These are phyloP conservation scores for Pitta sordida DNA, from an alignment of 2,113 vertebrate species.

Conservation along the genomic window DNA sequence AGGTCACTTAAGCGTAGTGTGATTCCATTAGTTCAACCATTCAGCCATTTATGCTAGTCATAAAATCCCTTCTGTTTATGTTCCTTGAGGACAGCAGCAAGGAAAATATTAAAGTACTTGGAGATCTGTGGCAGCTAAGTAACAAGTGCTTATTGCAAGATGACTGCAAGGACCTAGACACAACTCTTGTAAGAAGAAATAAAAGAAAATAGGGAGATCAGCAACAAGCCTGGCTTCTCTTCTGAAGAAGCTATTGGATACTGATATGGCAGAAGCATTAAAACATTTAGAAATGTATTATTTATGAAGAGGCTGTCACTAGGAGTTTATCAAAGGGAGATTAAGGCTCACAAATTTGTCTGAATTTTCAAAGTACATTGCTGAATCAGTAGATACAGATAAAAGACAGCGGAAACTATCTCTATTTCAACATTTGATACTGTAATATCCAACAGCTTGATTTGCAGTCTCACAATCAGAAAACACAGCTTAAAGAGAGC, in stretches of 20 bases:
- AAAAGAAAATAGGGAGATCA: background rate
- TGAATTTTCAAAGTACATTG: background rate
- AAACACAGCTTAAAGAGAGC: background rate
- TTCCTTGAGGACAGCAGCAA: background rate
- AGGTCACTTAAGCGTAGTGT: background rate
- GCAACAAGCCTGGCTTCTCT: background rate
- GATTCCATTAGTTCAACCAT: background rate
- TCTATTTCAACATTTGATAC: background rate
- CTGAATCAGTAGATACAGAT: background rate
- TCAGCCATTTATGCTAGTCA: background rate
- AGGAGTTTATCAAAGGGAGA: conserved; percentile 9
- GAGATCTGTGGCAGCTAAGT: background rate
- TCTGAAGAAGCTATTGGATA: background rate
- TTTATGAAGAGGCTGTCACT: conserved; percentile 20
- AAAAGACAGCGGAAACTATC: background rate
- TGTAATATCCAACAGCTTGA: background rate
- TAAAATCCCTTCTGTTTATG: background rate
- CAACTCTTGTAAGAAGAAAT: background rate
- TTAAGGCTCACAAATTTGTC: background rate
- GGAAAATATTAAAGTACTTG: background rate
- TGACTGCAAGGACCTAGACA: background rate
- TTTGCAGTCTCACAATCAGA: background rate
- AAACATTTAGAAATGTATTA: conserved; percentile 31
- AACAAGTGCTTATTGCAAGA: background rate
- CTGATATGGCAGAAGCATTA: background rate